Evolutionary conservation across 1,140 invertebrate genomes (phyloP).

Genomic region (Drosophila chauvacae): DNA sequence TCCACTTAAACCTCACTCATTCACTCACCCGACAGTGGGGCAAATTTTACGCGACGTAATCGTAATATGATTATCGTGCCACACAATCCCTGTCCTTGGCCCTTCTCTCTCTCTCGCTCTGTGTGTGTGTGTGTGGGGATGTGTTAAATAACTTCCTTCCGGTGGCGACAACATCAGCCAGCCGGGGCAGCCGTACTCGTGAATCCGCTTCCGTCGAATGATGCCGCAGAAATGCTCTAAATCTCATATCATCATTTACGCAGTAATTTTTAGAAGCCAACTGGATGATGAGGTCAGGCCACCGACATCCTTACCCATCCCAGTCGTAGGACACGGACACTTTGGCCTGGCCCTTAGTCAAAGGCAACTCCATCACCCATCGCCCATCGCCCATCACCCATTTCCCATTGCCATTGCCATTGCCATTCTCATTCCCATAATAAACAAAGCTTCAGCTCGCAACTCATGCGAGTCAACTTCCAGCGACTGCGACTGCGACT

Average conservation of each 20-base stretch:
- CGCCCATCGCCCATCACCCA: constrained; percentile 1
- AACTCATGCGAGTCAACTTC: constrained; percentile 73
- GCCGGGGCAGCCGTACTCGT: constrained; percentile 29
- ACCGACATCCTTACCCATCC: not conserved
- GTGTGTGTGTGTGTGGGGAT: constrained; percentile 45
- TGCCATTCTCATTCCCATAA: constrained; percentile 33
- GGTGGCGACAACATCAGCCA: constrained; percentile 58
- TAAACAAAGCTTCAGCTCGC: constrained; percentile 77
- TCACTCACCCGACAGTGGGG: constrained; percentile 46
- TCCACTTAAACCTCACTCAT: constrained; percentile 56
- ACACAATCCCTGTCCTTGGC: constrained; percentile 56
- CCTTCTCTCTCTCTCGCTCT: not conserved
- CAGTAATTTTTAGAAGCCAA: constrained; percentile 78
- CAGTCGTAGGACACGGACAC: constrained; percentile 13
- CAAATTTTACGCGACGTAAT: constrained; percentile 81
- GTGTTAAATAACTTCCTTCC: constrained; percentile 81
- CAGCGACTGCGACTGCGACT: constrained; percentile 6
- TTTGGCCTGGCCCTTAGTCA: constrained; percentile 33
- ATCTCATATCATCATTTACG: constrained; percentile 83
- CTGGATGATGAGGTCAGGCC: constrained; percentile 32
- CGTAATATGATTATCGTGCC: constrained; percentile 80
- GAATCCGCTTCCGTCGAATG: constrained; percentile 76
- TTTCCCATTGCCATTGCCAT: constrained; percentile 6
- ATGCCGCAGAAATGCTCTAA: constrained; percentile 79
- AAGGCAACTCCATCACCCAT: constrained; percentile 36